Conservation (phyloP, 37 sponge, comb jelly and placozoan species). For the Eunapius fragilis region DNA sequence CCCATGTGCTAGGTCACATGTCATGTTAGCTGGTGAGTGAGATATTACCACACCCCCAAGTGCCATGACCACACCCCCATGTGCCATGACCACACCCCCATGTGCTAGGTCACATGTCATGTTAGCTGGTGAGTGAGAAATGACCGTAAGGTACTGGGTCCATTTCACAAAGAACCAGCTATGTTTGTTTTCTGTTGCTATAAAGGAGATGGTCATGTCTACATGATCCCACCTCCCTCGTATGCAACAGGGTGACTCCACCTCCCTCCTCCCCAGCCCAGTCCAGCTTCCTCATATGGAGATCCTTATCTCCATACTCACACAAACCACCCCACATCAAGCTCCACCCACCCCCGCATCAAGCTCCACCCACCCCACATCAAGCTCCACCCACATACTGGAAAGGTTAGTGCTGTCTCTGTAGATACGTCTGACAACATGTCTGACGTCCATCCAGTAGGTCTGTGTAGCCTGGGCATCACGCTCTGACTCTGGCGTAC, state of each 20-base stretch:
- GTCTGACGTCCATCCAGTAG: conserved; percentile 86
- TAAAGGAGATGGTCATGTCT: neutral
- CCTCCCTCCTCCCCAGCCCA: too few relatives aligned
- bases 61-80: too few relatives aligned
- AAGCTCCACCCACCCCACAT: neutral
- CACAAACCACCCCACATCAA: conserved; percentile 6
- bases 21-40: too few relatives aligned
- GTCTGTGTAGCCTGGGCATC: conserved; percentile 74
- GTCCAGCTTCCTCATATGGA: too few relatives aligned
- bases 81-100: too few relatives aligned
- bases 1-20: too few relatives aligned
- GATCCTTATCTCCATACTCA: conserved; percentile 1
- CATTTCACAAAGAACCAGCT: neutral
- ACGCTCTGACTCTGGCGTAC: conserved; percentile 55
- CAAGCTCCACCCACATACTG: neutral
- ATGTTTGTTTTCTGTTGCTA: neutral
- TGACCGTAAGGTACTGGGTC: neutral
- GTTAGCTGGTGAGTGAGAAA: conserved; percentile 1
- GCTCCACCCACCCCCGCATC: neutral
- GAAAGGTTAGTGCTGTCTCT: conserved; percentile 44
- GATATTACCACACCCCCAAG: too few relatives aligned
- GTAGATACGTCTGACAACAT: conserved; percentile 72
- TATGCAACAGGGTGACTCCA: neutral
- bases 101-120: neutral
- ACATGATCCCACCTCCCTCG: neutral